phyloP scores from a whole-genome alignment of 2,888 invertebrate species.

The Metacarcinus magister region DNA sequence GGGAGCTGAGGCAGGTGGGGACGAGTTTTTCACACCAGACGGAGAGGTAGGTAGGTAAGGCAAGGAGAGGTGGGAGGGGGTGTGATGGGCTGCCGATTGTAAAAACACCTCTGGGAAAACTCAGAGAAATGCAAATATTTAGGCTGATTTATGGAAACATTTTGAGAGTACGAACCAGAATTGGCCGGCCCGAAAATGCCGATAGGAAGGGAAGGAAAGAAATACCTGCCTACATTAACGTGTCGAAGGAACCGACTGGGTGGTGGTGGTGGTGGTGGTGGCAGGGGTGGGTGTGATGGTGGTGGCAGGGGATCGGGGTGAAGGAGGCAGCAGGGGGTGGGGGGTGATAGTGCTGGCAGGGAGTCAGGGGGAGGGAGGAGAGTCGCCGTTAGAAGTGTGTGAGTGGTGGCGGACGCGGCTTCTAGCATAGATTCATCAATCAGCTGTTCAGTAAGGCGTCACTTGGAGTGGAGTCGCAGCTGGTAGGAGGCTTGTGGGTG shows the following conservation, averaged over 20 bases:
- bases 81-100: not conserved
- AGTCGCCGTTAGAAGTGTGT: not conserved
- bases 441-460: slow-evolving; percentile 1
- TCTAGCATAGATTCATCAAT: not conserved
- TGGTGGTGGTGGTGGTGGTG: slow-evolving; percentile 38
- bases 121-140: slow-evolving; percentile 32
- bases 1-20: slow-evolving; percentile 30
- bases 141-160: slow-evolving; percentile 20
- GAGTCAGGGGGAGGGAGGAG: not conserved
- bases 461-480: not conserved
- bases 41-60: not conserved
- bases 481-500: not conserved
- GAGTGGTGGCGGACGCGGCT: not conserved
- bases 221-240: not conserved
- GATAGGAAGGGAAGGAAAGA: slow-evolving; percentile 36
- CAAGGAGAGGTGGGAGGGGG: not conserved
- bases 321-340: not conserved
- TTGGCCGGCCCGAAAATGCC: slow-evolving; percentile 6
- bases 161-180: slow-evolving; percentile 32
- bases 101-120: not conserved
- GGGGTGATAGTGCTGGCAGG: not conserved
- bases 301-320: not conserved
- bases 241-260: not conserved
- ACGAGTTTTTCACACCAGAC: not conserved
- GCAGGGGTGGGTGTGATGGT: not conserved